Conservation (phyloP, 2,797 vertebrate genomes). For the Tenualosa thibaudeaui region DNA sequence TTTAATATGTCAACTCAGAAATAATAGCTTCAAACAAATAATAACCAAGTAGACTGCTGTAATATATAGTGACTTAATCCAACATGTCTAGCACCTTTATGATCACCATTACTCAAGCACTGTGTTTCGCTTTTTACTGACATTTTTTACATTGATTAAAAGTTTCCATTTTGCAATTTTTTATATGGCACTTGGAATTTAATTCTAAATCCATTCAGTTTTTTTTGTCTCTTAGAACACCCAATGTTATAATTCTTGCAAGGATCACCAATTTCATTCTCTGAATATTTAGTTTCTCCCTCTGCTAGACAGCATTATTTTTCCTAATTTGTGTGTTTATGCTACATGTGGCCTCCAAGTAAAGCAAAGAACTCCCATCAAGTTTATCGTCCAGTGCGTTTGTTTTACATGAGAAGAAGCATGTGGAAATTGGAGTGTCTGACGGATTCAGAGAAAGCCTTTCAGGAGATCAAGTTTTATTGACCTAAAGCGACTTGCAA, state of each 20-base stretch:
- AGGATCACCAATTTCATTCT: conserved; percentile 12
- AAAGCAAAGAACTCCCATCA: conserved; percentile 37
- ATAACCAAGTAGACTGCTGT: neutral
- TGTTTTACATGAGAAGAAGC: conserved; percentile 32
- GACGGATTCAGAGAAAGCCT: neutral
- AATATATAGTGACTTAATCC: conserved; percentile 5
- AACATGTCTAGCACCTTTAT: neutral
- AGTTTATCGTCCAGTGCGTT: conserved; percentile 38
- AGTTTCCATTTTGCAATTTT: neutral
- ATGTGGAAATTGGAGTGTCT: conserved; percentile 3
- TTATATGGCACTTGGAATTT: neutral
- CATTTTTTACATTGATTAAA: neutral
- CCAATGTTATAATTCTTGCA: neutral
- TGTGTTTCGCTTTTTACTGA: neutral
- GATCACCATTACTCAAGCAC: neutral
- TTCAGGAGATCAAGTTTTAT: conserved; percentile 31
- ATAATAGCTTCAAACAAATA: neutral
- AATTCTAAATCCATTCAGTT: neutral
- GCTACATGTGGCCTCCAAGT: conserved; percentile 36
- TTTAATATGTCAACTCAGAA: neutral
- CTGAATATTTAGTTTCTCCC: conserved; percentile 19
- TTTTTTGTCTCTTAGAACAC: neutral
- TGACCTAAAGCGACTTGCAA: conserved; percentile 21
- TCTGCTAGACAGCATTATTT: conserved; percentile 34
- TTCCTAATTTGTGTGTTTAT: conserved; percentile 33